Evolutionary conservation across 2,888 invertebrate genomes (phyloP).

Genomic region (Ischnus inquisitorius): DNA sequence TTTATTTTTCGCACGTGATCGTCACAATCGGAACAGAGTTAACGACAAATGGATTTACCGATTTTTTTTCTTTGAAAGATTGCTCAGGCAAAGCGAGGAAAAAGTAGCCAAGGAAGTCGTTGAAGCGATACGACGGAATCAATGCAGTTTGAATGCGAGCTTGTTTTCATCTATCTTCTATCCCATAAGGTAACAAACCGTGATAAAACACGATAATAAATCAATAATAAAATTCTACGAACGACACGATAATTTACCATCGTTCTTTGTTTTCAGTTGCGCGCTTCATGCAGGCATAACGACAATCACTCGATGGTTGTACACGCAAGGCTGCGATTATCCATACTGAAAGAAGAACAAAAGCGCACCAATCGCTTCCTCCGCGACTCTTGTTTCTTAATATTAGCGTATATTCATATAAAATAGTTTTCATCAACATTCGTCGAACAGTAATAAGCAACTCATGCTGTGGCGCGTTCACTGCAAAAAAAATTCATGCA

Average conservation of each 20-base stretch:
- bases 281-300: conserved; percentile 76
- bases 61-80: conserved; percentile 68
- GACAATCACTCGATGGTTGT: conserved; percentile 76
- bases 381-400: not conserved
- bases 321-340: conserved; percentile 74
- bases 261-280: conserved; percentile 74
- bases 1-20: no score
- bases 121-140: conserved; percentile 79
- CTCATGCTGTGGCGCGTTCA: not conserved
- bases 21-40: no score
- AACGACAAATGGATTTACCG: no score
- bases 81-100: conserved; percentile 74
- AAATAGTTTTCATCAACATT: conserved; percentile 36
- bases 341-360: conserved; percentile 47
- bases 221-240: no score
- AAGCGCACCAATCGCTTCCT: not conserved
- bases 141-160: conserved; percentile 72
- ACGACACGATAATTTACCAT: not conserved
- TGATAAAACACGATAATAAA: not conserved
- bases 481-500: not conserved
- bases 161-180: conserved; percentile 77
- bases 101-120: conserved; percentile 80
- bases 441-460: conserved; percentile 4
- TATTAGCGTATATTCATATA: not conserved
- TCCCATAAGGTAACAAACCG: conserved; percentile 73